Evolutionary conservation across 1,140 invertebrate species (phyloP).

Genomic region (Temnothorax curvispinosus): DNA sequence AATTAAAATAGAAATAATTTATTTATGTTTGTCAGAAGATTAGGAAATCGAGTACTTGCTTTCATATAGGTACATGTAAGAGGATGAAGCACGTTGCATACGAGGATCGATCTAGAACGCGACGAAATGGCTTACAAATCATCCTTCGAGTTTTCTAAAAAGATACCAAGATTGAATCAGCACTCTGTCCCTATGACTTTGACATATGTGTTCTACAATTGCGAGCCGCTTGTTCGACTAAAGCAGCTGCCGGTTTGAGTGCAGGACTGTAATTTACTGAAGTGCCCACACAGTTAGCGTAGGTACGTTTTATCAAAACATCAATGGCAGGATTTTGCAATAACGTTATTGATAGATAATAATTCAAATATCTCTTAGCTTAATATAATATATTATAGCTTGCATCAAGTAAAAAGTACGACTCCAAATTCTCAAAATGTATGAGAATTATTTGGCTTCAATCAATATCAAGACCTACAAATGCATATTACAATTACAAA

Average conservation of each 20-base stretch:
- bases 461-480: neutral
- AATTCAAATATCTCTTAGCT: slow-evolving; percentile 1
- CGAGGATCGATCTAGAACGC: slow-evolving; percentile 32
- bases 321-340: neutral
- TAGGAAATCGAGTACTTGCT: neutral
- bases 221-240: slow-evolving; percentile 48
- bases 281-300: neutral
- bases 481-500: neutral
- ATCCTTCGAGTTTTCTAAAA: slow-evolving; percentile 34
- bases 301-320: slow-evolving; percentile 22
- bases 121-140: slow-evolving; percentile 40
- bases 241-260: slow-evolving; percentile 45
- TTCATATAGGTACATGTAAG: neutral
- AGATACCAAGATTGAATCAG: slow-evolving; percentile 40
- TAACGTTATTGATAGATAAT: neutral
- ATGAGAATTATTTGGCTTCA: neutral
- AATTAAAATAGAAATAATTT: neutral
- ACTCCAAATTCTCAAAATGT: neutral
- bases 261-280: neutral
- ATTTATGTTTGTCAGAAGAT: neutral
- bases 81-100: neutral
- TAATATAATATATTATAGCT: neutral
- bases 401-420: neutral
- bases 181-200: slow-evolving; percentile 48
- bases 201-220: slow-evolving; percentile 64